phyloP scores from a whole-genome alignment of 2,113 vertebrate species.

The Callospermophilus lateralis region DNA sequence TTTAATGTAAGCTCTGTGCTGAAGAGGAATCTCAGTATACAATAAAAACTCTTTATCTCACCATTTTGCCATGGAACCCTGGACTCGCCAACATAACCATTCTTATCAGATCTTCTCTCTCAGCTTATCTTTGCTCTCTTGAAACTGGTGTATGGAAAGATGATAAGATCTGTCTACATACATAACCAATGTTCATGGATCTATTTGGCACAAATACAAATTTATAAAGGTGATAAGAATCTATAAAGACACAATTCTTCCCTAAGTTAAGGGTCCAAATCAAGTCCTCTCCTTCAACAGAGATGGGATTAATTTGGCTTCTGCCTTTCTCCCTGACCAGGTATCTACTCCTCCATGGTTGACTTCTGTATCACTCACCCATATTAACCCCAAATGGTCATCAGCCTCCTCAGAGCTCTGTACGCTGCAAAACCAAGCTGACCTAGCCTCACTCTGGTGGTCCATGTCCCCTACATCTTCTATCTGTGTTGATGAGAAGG shows the following conservation, averaged over 20 bases:
- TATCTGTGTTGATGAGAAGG: too few species aligned
- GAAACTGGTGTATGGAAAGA: neutral
- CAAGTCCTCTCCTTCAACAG: neutral
- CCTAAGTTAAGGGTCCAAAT: neutral
- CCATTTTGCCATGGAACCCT: neutral
- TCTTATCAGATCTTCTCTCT: neutral
- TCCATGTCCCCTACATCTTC: rapidly evolving
- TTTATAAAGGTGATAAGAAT: neutral
- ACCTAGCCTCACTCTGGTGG: neutral
- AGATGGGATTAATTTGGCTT: neutral
- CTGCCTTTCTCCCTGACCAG: neutral
- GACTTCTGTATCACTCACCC: neutral
- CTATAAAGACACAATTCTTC: neutral
- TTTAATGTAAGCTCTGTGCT: neutral
- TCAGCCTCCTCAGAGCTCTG: neutral
- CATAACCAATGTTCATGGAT: neutral
- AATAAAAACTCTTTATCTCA: neutral
- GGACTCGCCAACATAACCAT: neutral
- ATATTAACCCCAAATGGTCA: neutral
- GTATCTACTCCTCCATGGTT: neutral
- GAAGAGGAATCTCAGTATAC: neutral
- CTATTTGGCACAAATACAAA: neutral
- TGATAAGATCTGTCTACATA: neutral
- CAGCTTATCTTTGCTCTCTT: neutral
- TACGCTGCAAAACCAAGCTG: neutral